Evolutionary conservation across 2,113 vertebrate genomes (phyloP).

Genomic region (Onychorhynchus coronatus): DNA sequence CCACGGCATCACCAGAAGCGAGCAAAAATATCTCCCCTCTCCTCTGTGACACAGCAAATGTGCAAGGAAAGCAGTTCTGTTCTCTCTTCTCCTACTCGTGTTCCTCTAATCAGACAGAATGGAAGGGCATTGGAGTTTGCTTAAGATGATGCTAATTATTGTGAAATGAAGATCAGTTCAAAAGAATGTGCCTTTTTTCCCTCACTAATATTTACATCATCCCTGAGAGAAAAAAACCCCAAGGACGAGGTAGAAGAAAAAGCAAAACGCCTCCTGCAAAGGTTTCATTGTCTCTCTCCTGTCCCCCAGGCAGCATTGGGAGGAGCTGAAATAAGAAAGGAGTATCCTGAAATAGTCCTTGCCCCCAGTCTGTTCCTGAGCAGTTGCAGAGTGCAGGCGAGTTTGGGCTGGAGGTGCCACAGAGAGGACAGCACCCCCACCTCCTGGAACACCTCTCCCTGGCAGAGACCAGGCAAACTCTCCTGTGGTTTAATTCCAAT

Average conservation of each 20-base stretch:
- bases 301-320: background rate
- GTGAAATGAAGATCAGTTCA: background rate
- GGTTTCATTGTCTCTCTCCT: background rate
- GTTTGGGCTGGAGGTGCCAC: background rate
- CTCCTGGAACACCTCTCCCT: background rate
- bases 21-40: slow-evolving; percentile 11
- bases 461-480: background rate
- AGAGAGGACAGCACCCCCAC: background rate
- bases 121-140: background rate
- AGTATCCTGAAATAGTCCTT: background rate
- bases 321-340: background rate
- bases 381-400: background rate
- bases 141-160: background rate
- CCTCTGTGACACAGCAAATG: background rate
- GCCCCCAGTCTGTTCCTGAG: background rate
- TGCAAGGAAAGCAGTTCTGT: background rate
- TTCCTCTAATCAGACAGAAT: background rate
- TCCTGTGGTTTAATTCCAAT: background rate
- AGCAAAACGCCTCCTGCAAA: background rate
- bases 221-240: background rate
- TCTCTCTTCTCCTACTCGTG: background rate
- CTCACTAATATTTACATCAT: background rate
- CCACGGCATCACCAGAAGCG: background rate
- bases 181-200: background rate
- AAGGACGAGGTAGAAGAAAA: background rate